Percentiles rank a stretch among this genome's conserved stretches.
Conservation (phyloP, 2,888 invertebrate genomes). For the Parnassius mnemosyne region DNA sequence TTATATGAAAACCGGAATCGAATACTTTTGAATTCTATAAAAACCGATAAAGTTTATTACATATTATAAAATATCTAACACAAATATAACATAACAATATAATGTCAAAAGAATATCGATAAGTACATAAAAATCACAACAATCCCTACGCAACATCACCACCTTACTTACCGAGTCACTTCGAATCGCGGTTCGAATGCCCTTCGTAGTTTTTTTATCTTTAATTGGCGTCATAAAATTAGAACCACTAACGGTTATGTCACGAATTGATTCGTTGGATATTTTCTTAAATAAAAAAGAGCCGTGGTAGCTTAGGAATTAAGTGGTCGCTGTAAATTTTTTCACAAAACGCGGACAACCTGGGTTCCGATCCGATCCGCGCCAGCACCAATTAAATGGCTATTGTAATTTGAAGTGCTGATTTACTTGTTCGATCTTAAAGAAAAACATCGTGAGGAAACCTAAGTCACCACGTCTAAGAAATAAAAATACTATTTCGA, state of each 20-base stretch:
- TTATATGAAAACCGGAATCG: background rate
- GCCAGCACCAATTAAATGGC: too few species aligned
- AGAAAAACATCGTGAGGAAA: too few species aligned
- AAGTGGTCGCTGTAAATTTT: too few species aligned
- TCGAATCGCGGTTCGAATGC: conserved; percentile 14
- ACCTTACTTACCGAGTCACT: conserved; percentile 16
- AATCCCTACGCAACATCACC: conserved; percentile 41
- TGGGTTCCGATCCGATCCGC: too few species aligned
- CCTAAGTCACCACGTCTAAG: too few species aligned
- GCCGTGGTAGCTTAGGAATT: too few species aligned
- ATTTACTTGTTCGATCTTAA: too few species aligned
- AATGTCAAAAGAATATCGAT: conserved; percentile 44
- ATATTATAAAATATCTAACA: conserved; percentile 29
- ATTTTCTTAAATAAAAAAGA: background rate
- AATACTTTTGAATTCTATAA: background rate
- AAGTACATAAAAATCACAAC: conserved; percentile 37
- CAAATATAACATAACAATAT: conserved; percentile 20
- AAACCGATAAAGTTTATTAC: conserved; percentile 27
- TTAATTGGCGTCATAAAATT: conserved; percentile 11
- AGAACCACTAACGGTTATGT: conserved; percentile 10
- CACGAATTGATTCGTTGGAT: background rate
- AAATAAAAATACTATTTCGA: too few species aligned
- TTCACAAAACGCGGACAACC: too few species aligned
- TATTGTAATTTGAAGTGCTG: too few species aligned
- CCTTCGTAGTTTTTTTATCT: conserved; percentile 13